These are phyloP conservation scores for Acronicta leporina DNA, from an alignment of 2,888 invertebrate species.

Conservation along the genomic window DNA sequence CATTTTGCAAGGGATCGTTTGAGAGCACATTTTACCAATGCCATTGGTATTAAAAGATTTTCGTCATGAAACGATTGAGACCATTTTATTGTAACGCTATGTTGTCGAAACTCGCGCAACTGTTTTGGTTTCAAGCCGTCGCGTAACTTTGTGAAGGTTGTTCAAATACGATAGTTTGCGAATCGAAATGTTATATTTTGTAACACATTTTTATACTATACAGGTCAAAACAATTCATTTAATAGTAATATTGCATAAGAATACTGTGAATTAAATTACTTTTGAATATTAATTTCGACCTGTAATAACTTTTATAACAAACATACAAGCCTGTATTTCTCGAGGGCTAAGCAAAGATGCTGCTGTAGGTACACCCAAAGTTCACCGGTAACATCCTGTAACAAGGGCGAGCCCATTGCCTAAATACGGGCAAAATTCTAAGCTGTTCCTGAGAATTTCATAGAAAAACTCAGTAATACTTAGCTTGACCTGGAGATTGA, in stretches of 20 bases:
- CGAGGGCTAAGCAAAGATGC: too few relatives aligned
- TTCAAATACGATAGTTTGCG: conserved; percentile 21
- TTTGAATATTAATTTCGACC: too few relatives aligned
- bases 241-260: neutral
- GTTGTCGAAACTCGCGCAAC: conserved; percentile 38
- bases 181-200: conserved; percentile 30
- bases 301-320: too few relatives aligned
- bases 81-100: conserved; percentile 18
- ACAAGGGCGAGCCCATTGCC: too few relatives aligned
- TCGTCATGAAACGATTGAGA: conserved; percentile 33
- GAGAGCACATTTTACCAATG: conserved; percentile 23
- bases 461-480: too few relatives aligned
- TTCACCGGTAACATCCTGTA: too few relatives aligned
- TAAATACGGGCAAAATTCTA: too few relatives aligned
- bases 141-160: conserved; percentile 43
- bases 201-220: conserved; percentile 21
- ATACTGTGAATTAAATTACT: too few relatives aligned
- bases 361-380: too few relatives aligned
- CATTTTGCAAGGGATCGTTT: neutral
- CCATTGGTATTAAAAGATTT: conserved; percentile 27
- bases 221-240: neutral
- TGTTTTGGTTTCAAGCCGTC: conserved; percentile 33
- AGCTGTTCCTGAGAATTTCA: too few relatives aligned
- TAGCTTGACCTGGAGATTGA: too few relatives aligned
- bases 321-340: too few relatives aligned